phyloP scores from a whole-genome alignment of 1,140 invertebrate genomes.

The Drosophila sp. region DNA sequence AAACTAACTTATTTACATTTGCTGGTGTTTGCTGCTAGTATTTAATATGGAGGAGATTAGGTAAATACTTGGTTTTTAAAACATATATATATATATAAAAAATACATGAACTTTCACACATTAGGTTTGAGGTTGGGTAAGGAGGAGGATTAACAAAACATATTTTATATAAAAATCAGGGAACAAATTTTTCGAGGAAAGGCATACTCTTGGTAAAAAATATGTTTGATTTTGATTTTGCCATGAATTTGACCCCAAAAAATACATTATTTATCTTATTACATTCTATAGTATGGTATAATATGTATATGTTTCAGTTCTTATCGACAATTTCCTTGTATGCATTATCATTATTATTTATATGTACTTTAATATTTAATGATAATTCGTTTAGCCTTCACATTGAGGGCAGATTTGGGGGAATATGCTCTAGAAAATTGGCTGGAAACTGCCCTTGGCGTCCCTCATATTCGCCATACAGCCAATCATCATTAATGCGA shows the following conservation, averaged over 20 bases:
- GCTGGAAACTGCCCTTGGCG: constrained; percentile 91
- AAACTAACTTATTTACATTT: constrained; percentile 58
- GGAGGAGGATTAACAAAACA: constrained; percentile 29
- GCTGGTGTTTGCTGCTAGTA: background rate
- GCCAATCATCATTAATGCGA: constrained; percentile 91
- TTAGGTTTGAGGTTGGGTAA: background rate
- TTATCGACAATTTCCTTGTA: constrained; percentile 46
- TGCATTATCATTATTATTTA: constrained; percentile 15
- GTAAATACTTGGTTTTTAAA: constrained; percentile 31
- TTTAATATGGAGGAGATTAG: background rate
- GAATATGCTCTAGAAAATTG: constrained; percentile 89
- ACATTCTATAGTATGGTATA: constrained; percentile 20
- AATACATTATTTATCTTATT: constrained; percentile 49
- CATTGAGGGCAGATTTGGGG: constrained; percentile 77
- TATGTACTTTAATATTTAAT: constrained; percentile 36
- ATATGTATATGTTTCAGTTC: constrained; percentile 70
- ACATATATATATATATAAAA: background rate
- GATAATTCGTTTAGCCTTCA: constrained; percentile 40
- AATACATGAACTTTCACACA: constrained; percentile 29
- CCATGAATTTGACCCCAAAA: constrained; percentile 44
- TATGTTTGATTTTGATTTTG: constrained; percentile 19
- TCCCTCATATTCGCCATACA: constrained; percentile 89
- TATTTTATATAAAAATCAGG: constrained; percentile 35
- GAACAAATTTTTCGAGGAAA: constrained; percentile 18
- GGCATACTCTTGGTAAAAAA: constrained; percentile 20